These are phyloP conservation scores for Fabriciana adippe DNA, from an alignment of 2,888 invertebrate species.

Conservation along the genomic window DNA sequence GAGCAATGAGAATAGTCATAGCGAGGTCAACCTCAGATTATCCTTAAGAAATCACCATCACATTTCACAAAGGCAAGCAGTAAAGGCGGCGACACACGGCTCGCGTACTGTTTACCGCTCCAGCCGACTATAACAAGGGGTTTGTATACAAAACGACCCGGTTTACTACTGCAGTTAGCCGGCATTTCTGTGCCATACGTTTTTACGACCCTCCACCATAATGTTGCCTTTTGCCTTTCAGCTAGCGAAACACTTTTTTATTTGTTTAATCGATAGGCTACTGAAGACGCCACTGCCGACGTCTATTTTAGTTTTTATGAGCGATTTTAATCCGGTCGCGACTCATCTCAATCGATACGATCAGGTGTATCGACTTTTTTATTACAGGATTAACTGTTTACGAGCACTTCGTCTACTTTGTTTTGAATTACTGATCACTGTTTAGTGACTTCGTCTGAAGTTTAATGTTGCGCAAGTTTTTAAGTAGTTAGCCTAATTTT, in stretches of 20 bases:
- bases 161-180: slow-evolving; percentile 78
- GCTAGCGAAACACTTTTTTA: slow-evolving; percentile 77
- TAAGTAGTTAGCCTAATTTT: slow-evolving; percentile 56
- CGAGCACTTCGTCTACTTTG: slow-evolving; percentile 75
- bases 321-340: slow-evolving; percentile 69
- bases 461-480: slow-evolving; percentile 60
- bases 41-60: slow-evolving; percentile 61
- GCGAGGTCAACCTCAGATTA: slow-evolving; percentile 57
- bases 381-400: slow-evolving; percentile 76
- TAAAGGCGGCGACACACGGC: slow-evolving; percentile 79
- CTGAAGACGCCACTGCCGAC: slow-evolving; percentile 70
- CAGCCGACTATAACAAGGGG: slow-evolving; percentile 74
- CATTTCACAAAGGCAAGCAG: slow-evolving; percentile 71
- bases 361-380: slow-evolving; percentile 76
- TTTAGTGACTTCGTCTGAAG: slow-evolving; percentile 52
- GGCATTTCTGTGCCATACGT: slow-evolving; percentile 79
- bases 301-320: slow-evolving; percentile 73
- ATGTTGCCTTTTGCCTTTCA: slow-evolving; percentile 76
- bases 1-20: slow-evolving; percentile 43
- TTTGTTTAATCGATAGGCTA: slow-evolving; percentile 81
- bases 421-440: slow-evolving; percentile 64
- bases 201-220: slow-evolving; percentile 78
- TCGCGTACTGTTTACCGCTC: slow-evolving; percentile 72
- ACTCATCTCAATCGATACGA: slow-evolving; percentile 65
- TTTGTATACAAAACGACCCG: slow-evolving; percentile 76